Conservation (phyloP, 2,797 vertebrate genomes). For the Eospalax fontanierii region DNA sequence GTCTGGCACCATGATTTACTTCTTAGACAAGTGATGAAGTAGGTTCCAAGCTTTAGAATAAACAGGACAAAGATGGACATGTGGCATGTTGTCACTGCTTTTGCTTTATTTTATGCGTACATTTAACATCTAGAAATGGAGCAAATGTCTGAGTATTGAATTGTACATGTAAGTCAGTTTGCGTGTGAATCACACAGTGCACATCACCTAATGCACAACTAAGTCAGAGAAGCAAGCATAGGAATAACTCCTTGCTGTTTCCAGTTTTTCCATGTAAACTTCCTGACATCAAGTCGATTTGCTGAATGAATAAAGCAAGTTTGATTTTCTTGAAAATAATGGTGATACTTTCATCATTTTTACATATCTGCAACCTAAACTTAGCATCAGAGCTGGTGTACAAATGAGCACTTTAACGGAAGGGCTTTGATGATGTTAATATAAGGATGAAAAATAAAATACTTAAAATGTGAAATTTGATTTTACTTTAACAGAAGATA, state of each 20-base stretch:
- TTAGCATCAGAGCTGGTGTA: background rate
- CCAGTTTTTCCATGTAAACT: background rate
- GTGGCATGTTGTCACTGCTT: background rate
- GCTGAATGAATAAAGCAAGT: background rate
- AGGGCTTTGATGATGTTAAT: slow-evolving; percentile 8
- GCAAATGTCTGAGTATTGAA: background rate
- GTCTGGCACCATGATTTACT: background rate
- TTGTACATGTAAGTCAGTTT: background rate
- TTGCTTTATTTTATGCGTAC: background rate
- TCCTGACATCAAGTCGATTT: background rate
- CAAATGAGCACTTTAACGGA: background rate
- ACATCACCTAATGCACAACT: background rate
- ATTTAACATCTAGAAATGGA: background rate
- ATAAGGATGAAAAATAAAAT: slow-evolving; percentile 54
- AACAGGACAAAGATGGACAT: background rate
- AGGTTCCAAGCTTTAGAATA: background rate
- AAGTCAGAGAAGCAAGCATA: background rate
- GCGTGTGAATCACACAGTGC: background rate
- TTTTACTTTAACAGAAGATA: slow-evolving; percentile 50
- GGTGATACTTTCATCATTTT: slow-evolving; percentile 37
- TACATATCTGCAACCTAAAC: background rate
- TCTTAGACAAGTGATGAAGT: background rate
- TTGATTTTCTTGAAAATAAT: slow-evolving; percentile 42
- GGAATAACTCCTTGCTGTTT: background rate
- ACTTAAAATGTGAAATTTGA: slow-evolving; percentile 5